phyloP scores from a whole-genome alignment of 1,140 invertebrate genomes.

The Pseudomyrmex flavicornis region DNA sequence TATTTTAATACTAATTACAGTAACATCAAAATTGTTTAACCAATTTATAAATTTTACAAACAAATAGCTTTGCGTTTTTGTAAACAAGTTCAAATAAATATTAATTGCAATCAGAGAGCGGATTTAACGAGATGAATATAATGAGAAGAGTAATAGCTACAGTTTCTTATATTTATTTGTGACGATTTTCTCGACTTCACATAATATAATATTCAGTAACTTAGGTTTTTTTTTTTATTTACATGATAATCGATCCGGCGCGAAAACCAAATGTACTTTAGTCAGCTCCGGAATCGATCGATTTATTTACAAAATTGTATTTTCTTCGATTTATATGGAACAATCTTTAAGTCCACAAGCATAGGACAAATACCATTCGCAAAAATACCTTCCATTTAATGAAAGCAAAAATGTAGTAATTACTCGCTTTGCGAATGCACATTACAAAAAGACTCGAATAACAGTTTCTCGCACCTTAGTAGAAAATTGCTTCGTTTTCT shows the following conservation, averaged over 20 bases:
- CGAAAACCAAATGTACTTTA: constrained; percentile 71
- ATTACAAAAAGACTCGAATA: constrained; percentile 61
- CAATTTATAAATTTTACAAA: neutral
- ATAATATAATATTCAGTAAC: constrained; percentile 76
- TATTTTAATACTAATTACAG: no score
- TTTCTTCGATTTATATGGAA: constrained; percentile 55
- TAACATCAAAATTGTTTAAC: neutral
- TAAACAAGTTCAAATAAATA: neutral
- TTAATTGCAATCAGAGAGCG: neutral
- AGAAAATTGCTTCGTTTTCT: constrained; percentile 20
- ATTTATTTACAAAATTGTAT: constrained; percentile 74
- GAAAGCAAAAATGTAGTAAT: constrained; percentile 55
- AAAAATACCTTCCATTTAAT: constrained; percentile 54
- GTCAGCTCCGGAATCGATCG: constrained; percentile 61
- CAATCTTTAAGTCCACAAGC: constrained; percentile 50
- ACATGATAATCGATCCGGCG: constrained; percentile 72
- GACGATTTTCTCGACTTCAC: constrained; percentile 68
- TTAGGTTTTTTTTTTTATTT: constrained; percentile 72
- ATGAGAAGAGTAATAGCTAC: constrained; percentile 62
- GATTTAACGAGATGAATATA: neutral
- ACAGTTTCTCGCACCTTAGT: constrained; percentile 57
- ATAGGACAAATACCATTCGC: constrained; percentile 43
- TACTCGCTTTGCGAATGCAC: constrained; percentile 8
- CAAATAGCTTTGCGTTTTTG: neutral
- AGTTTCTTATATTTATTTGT: constrained; percentile 71